These are phyloP conservation scores for Protaetia brevitarsis DNA, from an alignment of 1,140 invertebrate genomes.

Conservation along the genomic window DNA sequence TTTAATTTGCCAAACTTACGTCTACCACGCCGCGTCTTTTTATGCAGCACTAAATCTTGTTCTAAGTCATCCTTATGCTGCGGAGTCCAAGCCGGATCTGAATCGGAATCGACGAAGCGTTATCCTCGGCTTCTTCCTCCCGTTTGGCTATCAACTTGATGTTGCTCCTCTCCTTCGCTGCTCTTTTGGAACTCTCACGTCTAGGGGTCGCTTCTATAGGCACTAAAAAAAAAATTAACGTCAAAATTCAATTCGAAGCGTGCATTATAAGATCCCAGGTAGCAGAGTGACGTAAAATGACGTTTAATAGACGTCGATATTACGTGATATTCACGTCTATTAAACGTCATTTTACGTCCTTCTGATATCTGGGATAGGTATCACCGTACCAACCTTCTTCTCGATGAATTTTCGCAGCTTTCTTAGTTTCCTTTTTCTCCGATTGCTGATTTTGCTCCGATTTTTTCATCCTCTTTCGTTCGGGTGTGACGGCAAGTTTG, in stretches of 20 bases:
- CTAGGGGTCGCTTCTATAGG: conserved; percentile 48
- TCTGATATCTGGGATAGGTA: background rate
- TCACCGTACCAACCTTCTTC: background rate
- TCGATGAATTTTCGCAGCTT: background rate
- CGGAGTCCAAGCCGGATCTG: conserved; percentile 72
- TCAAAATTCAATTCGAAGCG: too few relatives aligned
- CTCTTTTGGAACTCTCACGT: conserved; percentile 61
- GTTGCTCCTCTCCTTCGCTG: conserved; percentile 62
- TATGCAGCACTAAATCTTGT: conserved; percentile 28
- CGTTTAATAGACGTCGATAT: too few relatives aligned
- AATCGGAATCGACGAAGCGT: conserved; percentile 62
- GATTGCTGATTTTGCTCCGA: conserved; percentile 27
- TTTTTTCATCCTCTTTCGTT: conserved; percentile 47
- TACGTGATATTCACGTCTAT: too few relatives aligned
- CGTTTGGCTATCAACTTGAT: conserved; percentile 51
- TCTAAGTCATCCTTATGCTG: conserved; percentile 53
- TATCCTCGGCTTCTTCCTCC: conserved; percentile 53
- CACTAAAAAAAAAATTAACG: background rate
- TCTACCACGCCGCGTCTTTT: background rate
- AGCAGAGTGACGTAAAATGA: too few relatives aligned
- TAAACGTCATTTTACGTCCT: background rate
- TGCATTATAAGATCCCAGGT: too few relatives aligned
- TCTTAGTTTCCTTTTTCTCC: background rate
- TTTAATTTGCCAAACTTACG: background rate
- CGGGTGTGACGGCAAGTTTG: conserved; percentile 51